Conservation (phyloP, 2,113 vertebrate genomes). For the Perca flavescens region DNA sequence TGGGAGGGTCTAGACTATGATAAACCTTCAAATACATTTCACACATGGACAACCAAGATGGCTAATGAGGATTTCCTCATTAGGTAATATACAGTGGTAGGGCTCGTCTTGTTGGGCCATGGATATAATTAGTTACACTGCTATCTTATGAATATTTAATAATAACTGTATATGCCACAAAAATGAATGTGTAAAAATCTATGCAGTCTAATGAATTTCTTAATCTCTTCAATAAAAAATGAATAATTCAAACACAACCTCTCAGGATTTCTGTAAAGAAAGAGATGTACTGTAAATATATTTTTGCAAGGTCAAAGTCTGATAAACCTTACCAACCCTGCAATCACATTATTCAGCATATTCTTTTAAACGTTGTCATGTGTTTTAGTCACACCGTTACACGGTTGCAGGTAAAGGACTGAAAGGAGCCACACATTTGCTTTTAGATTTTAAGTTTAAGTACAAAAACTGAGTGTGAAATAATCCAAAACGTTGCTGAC, state of each 20-base stretch:
- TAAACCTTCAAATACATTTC: conserved; percentile 42
- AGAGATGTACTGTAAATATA: conserved; percentile 39
- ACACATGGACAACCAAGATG: conserved; percentile 38
- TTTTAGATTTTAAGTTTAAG: background rate
- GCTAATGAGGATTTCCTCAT: conserved; percentile 46
- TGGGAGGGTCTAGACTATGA: conserved; percentile 28
- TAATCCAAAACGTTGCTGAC: background rate
- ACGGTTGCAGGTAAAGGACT: background rate
- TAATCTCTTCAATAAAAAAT: conserved; percentile 45
- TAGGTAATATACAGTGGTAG: conserved; percentile 6
- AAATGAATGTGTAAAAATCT: conserved; percentile 49
- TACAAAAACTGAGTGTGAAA: background rate
- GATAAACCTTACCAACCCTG: background rate
- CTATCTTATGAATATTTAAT: conserved; percentile 60
- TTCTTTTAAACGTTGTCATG: background rate
- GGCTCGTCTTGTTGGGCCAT: conserved; percentile 31
- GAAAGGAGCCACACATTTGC: background rate
- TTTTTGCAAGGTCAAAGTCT: conserved; percentile 19
- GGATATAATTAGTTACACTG: conserved; percentile 58
- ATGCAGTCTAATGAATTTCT: conserved; percentile 44
- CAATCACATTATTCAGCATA: background rate
- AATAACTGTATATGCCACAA: conserved; percentile 25
- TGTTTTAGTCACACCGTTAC: background rate
- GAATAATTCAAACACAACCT: conserved; percentile 40
- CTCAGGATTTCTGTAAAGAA: conserved; percentile 5